phyloP scores from a whole-genome alignment of 2,888 invertebrate species.

The Anoncus sp. region DNA sequence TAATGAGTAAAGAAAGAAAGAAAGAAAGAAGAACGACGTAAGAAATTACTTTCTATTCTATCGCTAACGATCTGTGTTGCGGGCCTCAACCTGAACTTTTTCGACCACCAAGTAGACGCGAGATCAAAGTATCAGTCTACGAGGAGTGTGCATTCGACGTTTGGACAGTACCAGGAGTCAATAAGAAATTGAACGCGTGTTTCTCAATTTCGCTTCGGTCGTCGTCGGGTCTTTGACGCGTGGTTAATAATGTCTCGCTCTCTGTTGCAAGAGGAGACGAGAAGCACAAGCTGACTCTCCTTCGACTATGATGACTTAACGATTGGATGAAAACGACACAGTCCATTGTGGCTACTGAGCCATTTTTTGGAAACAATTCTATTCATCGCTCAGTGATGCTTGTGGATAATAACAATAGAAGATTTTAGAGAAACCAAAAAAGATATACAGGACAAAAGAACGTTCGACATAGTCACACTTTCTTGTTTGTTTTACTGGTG shows the following conservation, averaged over 20 bases:
- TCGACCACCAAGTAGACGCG: constrained; percentile 2
- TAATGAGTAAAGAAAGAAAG: background rate
- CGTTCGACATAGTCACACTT: background rate
- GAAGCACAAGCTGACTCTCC: background rate
- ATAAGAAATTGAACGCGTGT: constrained; percentile 22
- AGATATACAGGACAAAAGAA: background rate
- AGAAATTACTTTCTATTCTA: constrained; percentile 29
- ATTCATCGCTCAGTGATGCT: background rate
- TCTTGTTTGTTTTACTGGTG: too few species aligned
- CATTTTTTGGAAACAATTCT: background rate
- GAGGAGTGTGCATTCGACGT: background rate
- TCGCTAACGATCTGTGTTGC: background rate
- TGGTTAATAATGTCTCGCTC: background rate
- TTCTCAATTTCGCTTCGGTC: constrained; percentile 23
- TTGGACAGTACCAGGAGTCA: background rate
- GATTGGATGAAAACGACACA: constrained; percentile 10
- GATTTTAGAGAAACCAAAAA: background rate
- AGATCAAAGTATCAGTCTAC: background rate
- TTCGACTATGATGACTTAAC: constrained; percentile 8
- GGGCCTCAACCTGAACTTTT: background rate
- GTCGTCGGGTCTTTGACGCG: background rate
- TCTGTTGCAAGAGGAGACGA: constrained; percentile 5
- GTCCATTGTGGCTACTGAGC: background rate
- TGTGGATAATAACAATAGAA: background rate
- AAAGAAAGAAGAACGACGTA: constrained; percentile 2